phyloP scores from a whole-genome alignment of 2,888 invertebrate species.

The Arge pagana region DNA sequence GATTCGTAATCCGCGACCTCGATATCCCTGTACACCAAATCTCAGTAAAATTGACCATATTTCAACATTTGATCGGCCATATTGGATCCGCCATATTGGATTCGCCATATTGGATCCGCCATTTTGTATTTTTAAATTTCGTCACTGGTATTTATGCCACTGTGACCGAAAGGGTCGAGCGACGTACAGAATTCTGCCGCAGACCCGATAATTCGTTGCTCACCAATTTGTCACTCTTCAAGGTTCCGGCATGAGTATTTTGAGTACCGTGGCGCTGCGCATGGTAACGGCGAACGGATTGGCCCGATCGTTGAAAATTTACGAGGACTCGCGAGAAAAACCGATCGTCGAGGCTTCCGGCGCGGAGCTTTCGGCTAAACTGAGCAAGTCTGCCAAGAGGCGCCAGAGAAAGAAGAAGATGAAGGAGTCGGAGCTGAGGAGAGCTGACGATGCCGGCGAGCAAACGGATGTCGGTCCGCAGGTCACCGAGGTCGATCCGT shows the following conservation, averaged over 20 bases:
- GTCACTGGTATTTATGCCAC: too few relatives aligned
- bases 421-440: conserved; percentile 29
- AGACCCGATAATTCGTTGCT: too few relatives aligned
- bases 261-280: conserved; percentile 75
- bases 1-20: too few relatives aligned
- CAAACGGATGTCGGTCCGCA: conserved; percentile 48
- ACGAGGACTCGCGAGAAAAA: conserved; percentile 57
- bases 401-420: conserved; percentile 43
- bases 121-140: too few relatives aligned
- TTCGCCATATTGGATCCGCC: too few relatives aligned
- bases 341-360: neutral
- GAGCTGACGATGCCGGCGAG: conserved; percentile 48
- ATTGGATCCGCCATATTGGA: too few relatives aligned
- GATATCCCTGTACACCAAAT: too few relatives aligned
- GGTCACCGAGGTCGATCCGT: conserved; percentile 46
- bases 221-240: too few relatives aligned
- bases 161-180: too few relatives aligned
- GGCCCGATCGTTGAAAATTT: conserved; percentile 59
- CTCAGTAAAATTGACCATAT: too few relatives aligned
- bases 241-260: conserved; percentile 81
- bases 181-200: too few relatives aligned
- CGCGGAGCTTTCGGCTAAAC: conserved; percentile 14
- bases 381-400: conserved; percentile 41
- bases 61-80: too few relatives aligned
- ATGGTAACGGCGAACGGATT: conserved; percentile 74